Conservation (phyloP, 2,888 invertebrate species). For the Pseudeuparius sepicola region DNA sequence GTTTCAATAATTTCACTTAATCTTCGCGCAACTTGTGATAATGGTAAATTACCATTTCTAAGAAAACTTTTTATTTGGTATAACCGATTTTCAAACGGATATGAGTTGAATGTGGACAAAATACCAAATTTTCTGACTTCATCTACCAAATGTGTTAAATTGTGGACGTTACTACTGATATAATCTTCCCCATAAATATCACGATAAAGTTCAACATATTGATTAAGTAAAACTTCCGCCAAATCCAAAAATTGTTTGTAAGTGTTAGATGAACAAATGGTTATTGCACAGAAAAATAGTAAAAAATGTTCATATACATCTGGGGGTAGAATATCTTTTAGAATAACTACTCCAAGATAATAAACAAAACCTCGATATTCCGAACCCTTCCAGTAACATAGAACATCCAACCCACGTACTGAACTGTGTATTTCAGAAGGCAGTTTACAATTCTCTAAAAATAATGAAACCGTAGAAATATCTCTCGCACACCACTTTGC, state of each 20-base stretch:
- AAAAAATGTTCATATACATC: slow-evolving; percentile 19
- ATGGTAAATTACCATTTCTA: too few species aligned
- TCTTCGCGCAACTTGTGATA: too few species aligned
- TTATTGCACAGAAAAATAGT: slow-evolving; percentile 19
- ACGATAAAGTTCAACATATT: slow-evolving; percentile 21
- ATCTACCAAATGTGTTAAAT: slow-evolving; percentile 30
- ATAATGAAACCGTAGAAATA: slow-evolving; percentile 15
- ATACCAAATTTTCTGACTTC: too few species aligned
- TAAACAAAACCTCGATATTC: slow-evolving; percentile 19
- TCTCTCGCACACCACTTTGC: slow-evolving; percentile 21
- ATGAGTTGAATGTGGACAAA: too few species aligned
- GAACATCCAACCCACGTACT: slow-evolving; percentile 16
- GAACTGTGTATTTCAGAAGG: slow-evolving; percentile 21
- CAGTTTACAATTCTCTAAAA: slow-evolving; percentile 18
- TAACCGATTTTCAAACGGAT: too few species aligned
- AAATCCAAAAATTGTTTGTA: slow-evolving; percentile 18
- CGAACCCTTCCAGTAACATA: slow-evolving; percentile 20
- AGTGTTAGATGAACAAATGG: slow-evolving; percentile 18
- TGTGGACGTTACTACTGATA: slow-evolving; percentile 34
- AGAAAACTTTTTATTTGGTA: too few species aligned
- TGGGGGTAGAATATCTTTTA: slow-evolving; percentile 13
- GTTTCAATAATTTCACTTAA: too few species aligned
- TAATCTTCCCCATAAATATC: slow-evolving; percentile 30
- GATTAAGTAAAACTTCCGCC: slow-evolving; percentile 19
- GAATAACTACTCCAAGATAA: slow-evolving; percentile 18